Percentiles rank a stretch among this genome's conserved stretches.
Conservation (phyloP, 2,888 invertebrate species). For the Drosophila trichaetosa region DNA sequence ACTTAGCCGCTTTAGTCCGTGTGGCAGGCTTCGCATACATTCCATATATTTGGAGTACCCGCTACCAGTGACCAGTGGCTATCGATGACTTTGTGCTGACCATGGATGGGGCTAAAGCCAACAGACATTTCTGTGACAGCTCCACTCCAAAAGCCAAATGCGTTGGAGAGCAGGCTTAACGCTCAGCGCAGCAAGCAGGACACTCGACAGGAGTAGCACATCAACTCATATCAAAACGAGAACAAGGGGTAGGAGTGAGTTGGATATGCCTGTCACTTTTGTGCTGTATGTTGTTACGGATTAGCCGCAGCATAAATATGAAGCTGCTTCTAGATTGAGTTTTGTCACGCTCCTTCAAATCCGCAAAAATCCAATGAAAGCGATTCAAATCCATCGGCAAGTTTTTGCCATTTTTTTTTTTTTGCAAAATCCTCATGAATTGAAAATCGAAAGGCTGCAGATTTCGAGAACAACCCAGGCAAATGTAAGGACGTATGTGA, state of each 20-base stretch:
- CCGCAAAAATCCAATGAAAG: constrained; percentile 28
- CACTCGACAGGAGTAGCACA: constrained; percentile 15
- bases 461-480: constrained; percentile 30
- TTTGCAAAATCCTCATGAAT: constrained; percentile 11
- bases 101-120: constrained; percentile 37
- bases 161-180: constrained; percentile 63
- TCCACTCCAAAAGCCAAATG: constrained; percentile 57
- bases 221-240: constrained; percentile 1
- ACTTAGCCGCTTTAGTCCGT: background rate
- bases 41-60: constrained; percentile 1
- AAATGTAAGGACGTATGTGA: constrained; percentile 50
- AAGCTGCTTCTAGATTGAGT: constrained; percentile 70
- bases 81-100: constrained; percentile 44
- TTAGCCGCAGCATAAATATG: constrained; percentile 66
- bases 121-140: constrained; percentile 63
- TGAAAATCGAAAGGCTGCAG: constrained; percentile 39
- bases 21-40: background rate
- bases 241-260: background rate
- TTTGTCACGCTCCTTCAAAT: constrained; percentile 67
- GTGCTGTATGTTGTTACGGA: constrained; percentile 36
- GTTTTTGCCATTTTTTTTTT: constrained; percentile 7
- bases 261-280: constrained; percentile 9
- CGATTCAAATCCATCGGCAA: constrained; percentile 32
- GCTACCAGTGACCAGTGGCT: constrained; percentile 34
- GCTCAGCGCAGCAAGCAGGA: constrained; percentile 38